Percentiles rank a stretch among this genome's conserved stretches.
Conservation (phyloP, 2,888 invertebrate species). For the Phymatocera aterrima region DNA sequence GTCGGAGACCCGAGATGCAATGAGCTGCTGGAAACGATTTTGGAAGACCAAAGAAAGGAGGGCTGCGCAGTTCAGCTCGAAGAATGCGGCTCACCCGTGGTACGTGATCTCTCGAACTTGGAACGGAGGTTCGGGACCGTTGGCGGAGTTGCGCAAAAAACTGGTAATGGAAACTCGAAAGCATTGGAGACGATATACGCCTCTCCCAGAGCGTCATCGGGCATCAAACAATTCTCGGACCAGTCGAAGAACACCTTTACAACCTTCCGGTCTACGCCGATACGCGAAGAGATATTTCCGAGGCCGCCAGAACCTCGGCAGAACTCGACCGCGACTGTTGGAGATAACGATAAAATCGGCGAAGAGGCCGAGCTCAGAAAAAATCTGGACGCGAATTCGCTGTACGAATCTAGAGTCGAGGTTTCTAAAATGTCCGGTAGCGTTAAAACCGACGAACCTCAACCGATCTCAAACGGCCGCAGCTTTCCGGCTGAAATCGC, state of each 20-base stretch:
- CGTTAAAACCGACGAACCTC: neutral
- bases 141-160: neutral
- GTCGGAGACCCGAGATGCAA: constrained; percentile 51
- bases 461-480: no score
- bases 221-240: neutral
- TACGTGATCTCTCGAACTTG: neutral
- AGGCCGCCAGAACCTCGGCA: neutral
- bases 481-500: neutral
- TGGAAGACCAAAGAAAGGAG: constrained; percentile 58
- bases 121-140: constrained; percentile 10
- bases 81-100: constrained; percentile 1
- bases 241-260: constrained; percentile 25
- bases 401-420: neutral
- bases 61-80: constrained; percentile 41
- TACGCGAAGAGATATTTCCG: neutral
- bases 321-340: neutral
- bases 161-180: constrained; percentile 11
- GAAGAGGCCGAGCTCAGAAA: neutral
- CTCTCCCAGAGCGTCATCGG: constrained; percentile 2
- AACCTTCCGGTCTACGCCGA: constrained; percentile 2
- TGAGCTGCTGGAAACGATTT: constrained; percentile 59
- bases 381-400: constrained; percentile 24
- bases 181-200: constrained; percentile 28
- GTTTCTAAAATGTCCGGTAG: neutral
- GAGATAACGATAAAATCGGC: no score